These are phyloP conservation scores for Falco punctatus DNA, from an alignment of 2,113 vertebrate species.

Conservation along the genomic window DNA sequence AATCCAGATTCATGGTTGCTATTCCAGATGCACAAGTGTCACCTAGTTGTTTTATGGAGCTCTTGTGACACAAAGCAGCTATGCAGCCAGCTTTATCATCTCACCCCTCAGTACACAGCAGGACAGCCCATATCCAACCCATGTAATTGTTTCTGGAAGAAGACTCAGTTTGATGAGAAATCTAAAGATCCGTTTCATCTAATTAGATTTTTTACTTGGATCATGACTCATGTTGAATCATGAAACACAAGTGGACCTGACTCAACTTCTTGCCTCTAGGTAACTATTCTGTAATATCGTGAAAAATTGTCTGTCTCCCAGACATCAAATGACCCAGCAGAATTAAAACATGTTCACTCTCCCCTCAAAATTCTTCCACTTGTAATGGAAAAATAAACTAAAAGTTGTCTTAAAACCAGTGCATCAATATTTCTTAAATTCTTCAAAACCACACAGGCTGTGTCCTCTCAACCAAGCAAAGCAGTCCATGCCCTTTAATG, in stretches of 20 bases:
- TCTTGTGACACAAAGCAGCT: neutral
- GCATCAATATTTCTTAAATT: neutral
- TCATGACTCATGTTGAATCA: neutral
- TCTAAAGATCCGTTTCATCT: neutral
- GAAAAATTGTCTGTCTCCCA: neutral
- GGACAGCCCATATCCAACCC: neutral
- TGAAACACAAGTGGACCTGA: neutral
- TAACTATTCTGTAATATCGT: neutral
- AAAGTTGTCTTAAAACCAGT: neutral
- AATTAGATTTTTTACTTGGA: neutral
- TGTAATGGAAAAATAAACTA: neutral
- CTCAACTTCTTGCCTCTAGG: neutral
- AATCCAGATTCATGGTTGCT: neutral
- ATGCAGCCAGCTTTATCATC: neutral
- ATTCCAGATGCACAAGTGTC: neutral
- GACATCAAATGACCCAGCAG: neutral
- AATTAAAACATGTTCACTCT: neutral
- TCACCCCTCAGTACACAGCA: neutral
- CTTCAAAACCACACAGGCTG: neutral
- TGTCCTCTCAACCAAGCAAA: neutral
- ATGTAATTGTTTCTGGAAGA: neutral
- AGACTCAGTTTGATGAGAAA: neutral
- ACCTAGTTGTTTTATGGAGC: neutral
- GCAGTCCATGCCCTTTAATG: conserved; percentile 36
- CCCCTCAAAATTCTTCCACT: neutral